Evolutionary conservation across 2,888 invertebrate genomes (phyloP), one percentile per base, ranked within the genome.

Genomic region (Pocota personata): DNA sequence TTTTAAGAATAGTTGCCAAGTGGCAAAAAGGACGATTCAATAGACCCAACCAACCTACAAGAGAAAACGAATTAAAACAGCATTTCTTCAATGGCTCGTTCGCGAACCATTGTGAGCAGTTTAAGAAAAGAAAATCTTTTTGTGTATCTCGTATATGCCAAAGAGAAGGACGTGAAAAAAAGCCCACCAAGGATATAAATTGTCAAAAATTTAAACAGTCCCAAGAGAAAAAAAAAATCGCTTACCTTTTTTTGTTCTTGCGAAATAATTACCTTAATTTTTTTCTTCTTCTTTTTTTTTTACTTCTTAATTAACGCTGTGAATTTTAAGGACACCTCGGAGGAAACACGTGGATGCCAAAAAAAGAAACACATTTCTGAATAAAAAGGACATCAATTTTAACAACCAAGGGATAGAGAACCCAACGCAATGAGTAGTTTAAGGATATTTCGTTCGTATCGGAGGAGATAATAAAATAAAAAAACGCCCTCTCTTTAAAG

Each of bases 291-390:
- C 4, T 24, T 35, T 76, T 19, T 60, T 58, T 50, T 14, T 48
- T 60, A 40, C 27, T 82, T 55, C 82, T 83, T 78, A 67, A 83
- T 83, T 83, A 83, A 73, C 48, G 72, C 57, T 55, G 72, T 37
- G 46, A 60, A 73, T 73, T 83, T 30, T 78, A 40, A 67, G 72
- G 64, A 77, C 57, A 75, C 55, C 30, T 55, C 16, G 8, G 24
- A 55, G 66, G 37, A 21, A 69, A 48, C 62, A 69, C 76, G 69
- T 66, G 66, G 40, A 60, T 58, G 35, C 32, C 27, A 57, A 50
- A 64, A 35, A 66, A 71, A 21, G 12, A 50, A 19, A 66, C n/a
- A 46, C 35, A 55, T 32, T 48, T 27, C 32, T 32, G 50, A 50
- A 77, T 77, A 71, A 72, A 72, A 77, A 66, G 64, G 71, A 72